Conservation (phyloP, 1,140 invertebrate species). For the Bemisia tabaci region DNA sequence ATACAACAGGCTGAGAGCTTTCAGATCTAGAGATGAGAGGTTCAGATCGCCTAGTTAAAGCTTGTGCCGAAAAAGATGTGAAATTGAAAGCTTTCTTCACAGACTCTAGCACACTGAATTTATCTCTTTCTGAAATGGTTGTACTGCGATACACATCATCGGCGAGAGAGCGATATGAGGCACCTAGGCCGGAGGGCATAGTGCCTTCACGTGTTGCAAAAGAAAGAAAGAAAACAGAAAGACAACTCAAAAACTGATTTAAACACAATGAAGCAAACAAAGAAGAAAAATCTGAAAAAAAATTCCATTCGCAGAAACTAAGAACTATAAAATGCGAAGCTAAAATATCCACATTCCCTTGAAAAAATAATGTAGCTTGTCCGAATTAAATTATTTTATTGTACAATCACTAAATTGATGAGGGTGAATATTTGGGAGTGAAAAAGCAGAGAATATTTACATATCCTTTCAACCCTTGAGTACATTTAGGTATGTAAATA, state of each 20-base stretch:
- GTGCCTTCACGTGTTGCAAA: not conserved
- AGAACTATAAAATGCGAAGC: too few species aligned
- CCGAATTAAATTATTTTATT: too few species aligned
- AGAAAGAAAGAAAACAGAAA: conserved; percentile 1
- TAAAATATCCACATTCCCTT: too few species aligned
- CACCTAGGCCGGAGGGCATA: conserved; percentile 43
- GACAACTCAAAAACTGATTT: not conserved
- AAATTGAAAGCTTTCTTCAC: conserved; percentile 48
- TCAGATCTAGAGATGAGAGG: conserved; percentile 31
- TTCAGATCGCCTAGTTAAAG: conserved; percentile 34
- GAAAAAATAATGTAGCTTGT: too few species aligned
- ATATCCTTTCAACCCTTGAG: too few species aligned
- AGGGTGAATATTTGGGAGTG: too few species aligned
- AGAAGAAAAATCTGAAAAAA: too few species aligned
- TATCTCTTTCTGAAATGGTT: conserved; percentile 38
- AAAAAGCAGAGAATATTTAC: too few species aligned
- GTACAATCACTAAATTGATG: too few species aligned
- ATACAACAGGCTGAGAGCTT: conserved; percentile 35
- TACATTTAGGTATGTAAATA: too few species aligned
- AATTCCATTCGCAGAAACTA: too few species aligned
- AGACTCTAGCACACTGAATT: conserved; percentile 39
- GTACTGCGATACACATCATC: conserved; percentile 48
- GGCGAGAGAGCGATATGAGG: conserved; percentile 46
- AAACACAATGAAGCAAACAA: too few species aligned
- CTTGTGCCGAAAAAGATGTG: conserved; percentile 27